phyloP scores from a whole-genome alignment of 1,140 invertebrate genomes.

The Drosophila navojoa region DNA sequence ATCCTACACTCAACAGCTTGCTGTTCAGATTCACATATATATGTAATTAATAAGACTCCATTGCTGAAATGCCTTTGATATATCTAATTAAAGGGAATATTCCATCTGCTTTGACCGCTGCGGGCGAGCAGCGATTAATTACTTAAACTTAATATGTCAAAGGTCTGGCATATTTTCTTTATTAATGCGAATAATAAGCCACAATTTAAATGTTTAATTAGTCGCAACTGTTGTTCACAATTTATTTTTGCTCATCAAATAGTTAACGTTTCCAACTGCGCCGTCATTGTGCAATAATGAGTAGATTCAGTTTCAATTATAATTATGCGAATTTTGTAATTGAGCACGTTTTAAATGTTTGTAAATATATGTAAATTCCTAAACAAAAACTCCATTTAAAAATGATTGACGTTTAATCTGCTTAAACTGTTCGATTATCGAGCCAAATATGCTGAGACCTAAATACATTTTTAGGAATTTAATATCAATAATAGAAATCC shows the following conservation, averaged over 20 bases:
- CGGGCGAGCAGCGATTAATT: neutral
- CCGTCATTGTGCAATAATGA: no score
- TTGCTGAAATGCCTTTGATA: slow-evolving; percentile 22
- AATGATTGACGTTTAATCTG: neutral
- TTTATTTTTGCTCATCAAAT: no score
- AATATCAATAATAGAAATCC: slow-evolving; percentile 22
- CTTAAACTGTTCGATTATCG: neutral
- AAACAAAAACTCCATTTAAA: neutral
- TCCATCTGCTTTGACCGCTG: slow-evolving; percentile 4
- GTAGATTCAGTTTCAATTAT: no score
- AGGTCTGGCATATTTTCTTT: no score
- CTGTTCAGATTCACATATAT: slow-evolving; percentile 15
- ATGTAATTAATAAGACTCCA: slow-evolving; percentile 32
- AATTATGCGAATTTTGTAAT: no score
- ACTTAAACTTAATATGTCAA: no score
- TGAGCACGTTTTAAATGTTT: no score
- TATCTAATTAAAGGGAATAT: slow-evolving; percentile 16
- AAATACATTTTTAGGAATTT: slow-evolving; percentile 3
- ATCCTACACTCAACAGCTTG: neutral
- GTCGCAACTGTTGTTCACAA: no score
- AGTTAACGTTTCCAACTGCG: neutral
- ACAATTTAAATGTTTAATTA: no score
- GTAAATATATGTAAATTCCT: no score
- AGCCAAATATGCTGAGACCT: neutral
- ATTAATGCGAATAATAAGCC: no score